A percentile compares a stretch with the other conserved stretches of the same genome.
Conservation (phyloP, 2,888 invertebrate genomes). For the Trichacis sp. region DNA sequence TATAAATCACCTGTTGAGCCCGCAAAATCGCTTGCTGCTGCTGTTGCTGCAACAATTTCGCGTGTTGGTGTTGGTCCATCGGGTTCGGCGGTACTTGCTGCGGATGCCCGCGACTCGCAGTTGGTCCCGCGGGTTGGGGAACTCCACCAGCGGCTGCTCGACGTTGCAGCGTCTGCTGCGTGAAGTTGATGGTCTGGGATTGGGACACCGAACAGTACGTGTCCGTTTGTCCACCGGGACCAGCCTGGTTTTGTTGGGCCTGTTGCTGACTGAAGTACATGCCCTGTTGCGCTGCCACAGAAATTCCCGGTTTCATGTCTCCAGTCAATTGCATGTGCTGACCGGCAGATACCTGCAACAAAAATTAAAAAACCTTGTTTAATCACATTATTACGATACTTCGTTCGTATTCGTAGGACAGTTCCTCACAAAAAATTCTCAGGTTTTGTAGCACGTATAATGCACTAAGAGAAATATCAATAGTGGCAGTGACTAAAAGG, state of each 20-base stretch:
- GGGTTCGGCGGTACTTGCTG: conserved; percentile 62
- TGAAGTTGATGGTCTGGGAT: conserved; percentile 88
- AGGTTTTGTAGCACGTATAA: too few relatives aligned
- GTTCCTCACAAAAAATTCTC: too few relatives aligned
- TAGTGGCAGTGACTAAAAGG: too few relatives aligned
- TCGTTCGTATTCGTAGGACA: too few relatives aligned
- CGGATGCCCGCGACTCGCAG: conserved; percentile 53
- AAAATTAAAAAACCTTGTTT: too few relatives aligned
- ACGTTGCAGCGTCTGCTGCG: conserved; percentile 78
- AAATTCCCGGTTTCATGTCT: conserved; percentile 79
- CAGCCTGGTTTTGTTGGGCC: conserved; percentile 54
- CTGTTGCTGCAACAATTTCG: conserved; percentile 77
- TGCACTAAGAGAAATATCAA: too few relatives aligned
- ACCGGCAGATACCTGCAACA: conserved; percentile 82
- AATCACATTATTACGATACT: too few relatives aligned
- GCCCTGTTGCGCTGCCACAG: conserved; percentile 87
- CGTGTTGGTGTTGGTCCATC: conserved; percentile 74
- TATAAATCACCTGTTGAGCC: conserved; percentile 62
- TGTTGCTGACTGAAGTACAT: conserved; percentile 76
- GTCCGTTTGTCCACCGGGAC: conserved; percentile 69
- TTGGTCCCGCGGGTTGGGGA: conserved; percentile 39
- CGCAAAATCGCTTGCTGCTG: conserved; percentile 72
- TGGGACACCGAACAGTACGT: conserved; percentile 81
- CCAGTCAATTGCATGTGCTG: conserved; percentile 86
- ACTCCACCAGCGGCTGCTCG: conserved; percentile 64